phyloP scores from a whole-genome alignment of 2,797 vertebrate species.

The Thamnophis elegans region DNA sequence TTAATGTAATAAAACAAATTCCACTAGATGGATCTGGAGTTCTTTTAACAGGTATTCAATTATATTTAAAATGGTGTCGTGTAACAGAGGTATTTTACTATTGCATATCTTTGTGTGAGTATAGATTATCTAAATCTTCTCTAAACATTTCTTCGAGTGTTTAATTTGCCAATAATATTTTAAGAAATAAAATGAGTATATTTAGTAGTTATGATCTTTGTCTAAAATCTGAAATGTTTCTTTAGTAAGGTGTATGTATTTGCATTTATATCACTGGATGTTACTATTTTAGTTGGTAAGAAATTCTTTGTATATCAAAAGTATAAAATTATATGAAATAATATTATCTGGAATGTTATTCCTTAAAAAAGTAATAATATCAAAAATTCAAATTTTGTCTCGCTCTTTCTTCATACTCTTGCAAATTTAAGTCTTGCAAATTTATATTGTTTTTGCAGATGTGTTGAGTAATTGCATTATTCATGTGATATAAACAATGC shows the following conservation, averaged over 20 bases:
- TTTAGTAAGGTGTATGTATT: neutral
- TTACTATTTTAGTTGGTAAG: neutral
- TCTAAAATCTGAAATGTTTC: neutral
- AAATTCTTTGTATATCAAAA: neutral
- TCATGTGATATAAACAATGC: neutral
- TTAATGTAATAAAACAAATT: conserved; percentile 64
- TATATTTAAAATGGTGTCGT: neutral
- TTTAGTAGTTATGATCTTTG: neutral
- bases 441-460: neutral
- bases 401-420: neutral
- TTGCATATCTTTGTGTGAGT: neutral
- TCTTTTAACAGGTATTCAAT: conserved; percentile 52
- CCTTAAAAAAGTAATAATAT: neutral
- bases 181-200: neutral
- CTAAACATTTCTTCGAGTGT: neutral
- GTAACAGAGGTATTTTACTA: neutral
- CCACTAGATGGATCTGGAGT: conserved; percentile 76
- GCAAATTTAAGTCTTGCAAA: neutral
- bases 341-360: neutral
- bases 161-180: conserved; percentile 8
- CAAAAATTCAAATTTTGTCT: neutral
- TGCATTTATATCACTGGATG: neutral
- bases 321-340: neutral
- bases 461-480: neutral
- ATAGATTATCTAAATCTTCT: neutral